Conservation (phyloP, 2,797 vertebrate genomes). For the Champsocephalus gunnari region DNA sequence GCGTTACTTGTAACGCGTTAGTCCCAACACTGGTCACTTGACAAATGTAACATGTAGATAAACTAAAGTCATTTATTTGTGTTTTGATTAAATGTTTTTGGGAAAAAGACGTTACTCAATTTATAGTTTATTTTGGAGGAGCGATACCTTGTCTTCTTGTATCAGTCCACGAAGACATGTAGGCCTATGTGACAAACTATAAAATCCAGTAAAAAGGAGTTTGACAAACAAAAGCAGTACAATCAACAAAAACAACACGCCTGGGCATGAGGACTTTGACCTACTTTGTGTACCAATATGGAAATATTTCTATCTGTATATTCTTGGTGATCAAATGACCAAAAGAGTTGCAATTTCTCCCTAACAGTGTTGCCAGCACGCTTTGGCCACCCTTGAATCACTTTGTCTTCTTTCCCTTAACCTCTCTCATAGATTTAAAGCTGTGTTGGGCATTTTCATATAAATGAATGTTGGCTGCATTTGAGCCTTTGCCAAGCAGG, state of each 20-base stretch:
- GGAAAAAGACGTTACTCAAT: too few relatives aligned
- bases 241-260: neutral
- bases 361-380: neutral
- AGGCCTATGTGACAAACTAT: neutral
- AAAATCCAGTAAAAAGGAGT: neutral
- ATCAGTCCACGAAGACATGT: too few relatives aligned
- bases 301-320: neutral
- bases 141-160: neutral
- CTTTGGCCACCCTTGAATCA: conserved; percentile 5
- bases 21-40: too few relatives aligned
- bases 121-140: neutral
- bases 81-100: too few relatives aligned
- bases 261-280: neutral
- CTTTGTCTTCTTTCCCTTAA: neutral
- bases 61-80: neutral
- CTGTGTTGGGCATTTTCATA: too few relatives aligned
- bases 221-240: neutral
- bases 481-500: too few relatives aligned
- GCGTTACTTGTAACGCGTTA: too few relatives aligned
- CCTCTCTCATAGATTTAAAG: neutral
- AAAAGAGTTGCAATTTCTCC: neutral
- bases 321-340: neutral
- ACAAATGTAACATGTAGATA: neutral
- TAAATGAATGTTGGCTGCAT: too few relatives aligned
- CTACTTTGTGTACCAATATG: neutral